These are phyloP conservation scores for Iphiclides podalirius DNA, from an alignment of 2,888 invertebrate species.

Conservation along the genomic window DNA sequence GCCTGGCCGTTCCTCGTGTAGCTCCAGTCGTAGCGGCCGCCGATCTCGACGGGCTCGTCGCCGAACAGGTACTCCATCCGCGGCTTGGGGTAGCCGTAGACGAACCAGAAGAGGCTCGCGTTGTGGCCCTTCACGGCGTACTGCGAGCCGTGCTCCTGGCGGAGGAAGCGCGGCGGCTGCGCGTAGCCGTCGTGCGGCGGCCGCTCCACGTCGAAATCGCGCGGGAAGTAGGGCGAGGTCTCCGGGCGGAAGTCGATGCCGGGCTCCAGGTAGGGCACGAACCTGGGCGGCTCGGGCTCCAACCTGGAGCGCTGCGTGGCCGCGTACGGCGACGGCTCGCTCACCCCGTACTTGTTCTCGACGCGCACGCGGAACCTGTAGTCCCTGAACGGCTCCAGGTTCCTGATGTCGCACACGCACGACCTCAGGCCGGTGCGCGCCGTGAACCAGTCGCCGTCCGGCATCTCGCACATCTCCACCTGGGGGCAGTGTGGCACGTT, in stretches of 20 bases:
- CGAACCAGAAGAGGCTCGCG: conserved; percentile 94
- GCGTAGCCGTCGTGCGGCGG: conserved; percentile 92
- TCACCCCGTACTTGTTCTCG: conserved; percentile 97
- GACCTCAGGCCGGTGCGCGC: conserved; percentile 91
- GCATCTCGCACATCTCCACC: conserved; percentile 95
- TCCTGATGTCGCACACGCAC: conserved; percentile 93
- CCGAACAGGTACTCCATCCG: conserved; percentile 94
- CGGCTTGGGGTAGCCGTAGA: conserved; percentile 98
- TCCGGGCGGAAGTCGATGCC: conserved; percentile 92
- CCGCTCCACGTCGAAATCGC: conserved; percentile 94
- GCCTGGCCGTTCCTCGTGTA: conserved; percentile 95
- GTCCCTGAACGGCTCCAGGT: conserved; percentile 94
- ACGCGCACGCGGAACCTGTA: conserved; percentile 97
- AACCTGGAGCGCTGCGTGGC: conserved; percentile 89
- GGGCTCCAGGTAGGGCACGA: conserved; percentile 88
- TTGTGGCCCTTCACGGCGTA: conserved; percentile 97
- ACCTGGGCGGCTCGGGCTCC: conserved; percentile 89
- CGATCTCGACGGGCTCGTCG: conserved; percentile 89
- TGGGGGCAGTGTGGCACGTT: too few species aligned
- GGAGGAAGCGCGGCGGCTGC: conserved; percentile 91
- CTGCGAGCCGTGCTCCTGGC: conserved; percentile 91
- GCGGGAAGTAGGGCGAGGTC: conserved; percentile 92
- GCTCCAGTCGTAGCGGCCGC: conserved; percentile 91
- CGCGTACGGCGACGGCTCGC: conserved; percentile 96
- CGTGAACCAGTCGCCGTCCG: conserved; percentile 96